Evolutionary conservation across 2,888 invertebrate species (phyloP).

Genomic region (Cremastinae sp.): DNA sequence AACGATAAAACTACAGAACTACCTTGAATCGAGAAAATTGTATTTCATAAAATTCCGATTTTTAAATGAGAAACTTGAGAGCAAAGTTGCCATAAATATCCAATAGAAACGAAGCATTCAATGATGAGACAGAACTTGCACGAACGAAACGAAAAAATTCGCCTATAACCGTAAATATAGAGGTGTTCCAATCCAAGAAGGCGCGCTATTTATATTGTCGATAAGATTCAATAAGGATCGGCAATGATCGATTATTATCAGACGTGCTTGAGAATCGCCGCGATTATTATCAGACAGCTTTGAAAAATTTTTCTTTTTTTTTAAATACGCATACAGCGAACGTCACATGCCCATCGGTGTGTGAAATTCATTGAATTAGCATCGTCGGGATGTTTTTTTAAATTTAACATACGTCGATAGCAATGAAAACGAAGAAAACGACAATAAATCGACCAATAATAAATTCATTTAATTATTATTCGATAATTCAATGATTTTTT

Average conservation of each 20-base stretch:
- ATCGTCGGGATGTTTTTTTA: conserved; percentile 3
- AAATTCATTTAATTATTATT: too few species aligned
- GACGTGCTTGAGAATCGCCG: conserved; percentile 21
- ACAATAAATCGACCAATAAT: too few species aligned
- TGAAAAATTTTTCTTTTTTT: neutral
- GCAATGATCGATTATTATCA: conserved; percentile 48
- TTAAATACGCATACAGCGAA: conserved; percentile 12
- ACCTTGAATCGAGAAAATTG: too few species aligned
- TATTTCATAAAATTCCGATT: too few species aligned
- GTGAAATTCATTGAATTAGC: conserved; percentile 1
- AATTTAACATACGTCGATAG: neutral
- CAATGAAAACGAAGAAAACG: too few species aligned
- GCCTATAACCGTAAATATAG: neutral
- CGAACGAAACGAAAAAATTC: conserved; percentile 3
- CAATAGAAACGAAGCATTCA: too few species aligned
- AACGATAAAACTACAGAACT: too few species aligned
- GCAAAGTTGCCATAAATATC: too few species aligned
- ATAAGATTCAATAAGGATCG: conserved; percentile 36
- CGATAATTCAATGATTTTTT: too few species aligned
- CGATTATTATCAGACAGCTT: conserved; percentile 22
- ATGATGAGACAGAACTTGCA: too few species aligned
- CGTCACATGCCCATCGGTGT: conserved; percentile 31
- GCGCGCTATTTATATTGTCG: conserved; percentile 33
- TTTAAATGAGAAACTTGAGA: too few species aligned
- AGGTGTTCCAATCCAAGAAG: conserved; percentile 17